Evolutionary conservation across 2,113 vertebrate genomes (phyloP), one percentile per base, ranked within the genome.

Genomic region (Electrona antarctica): DNA sequence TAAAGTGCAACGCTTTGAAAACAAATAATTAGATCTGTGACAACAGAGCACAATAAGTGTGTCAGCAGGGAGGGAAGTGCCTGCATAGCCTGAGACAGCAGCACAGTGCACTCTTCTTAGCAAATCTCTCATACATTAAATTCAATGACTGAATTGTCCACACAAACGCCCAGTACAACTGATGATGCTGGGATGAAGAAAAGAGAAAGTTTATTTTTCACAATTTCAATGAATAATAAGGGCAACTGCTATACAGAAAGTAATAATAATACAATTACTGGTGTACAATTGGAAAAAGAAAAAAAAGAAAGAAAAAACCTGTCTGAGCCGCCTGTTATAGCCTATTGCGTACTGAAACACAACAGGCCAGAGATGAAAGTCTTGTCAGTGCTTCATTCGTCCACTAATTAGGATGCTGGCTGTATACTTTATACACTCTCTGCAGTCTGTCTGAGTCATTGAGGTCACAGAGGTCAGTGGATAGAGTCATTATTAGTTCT

Each of bases 11-110:
- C 73, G 65, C 83, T 88, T 86, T 82, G 62, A 78, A 88, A 84
- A 83, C 65, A 74, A 79, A 88, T 87, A 87, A 91, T 90, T 91
- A 90, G 86, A 87, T 87, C 77, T 74, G 72, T 82, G 80, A 86
- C 85, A 87, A 84, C 76, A 77, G 87, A 85, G 70, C 71, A 86
- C 78, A 87, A 84, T 80, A 79, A 85, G 60, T 67, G 7, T 84
- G 79, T 86, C 89, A 87, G 86, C 73, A 11, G 86, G 85, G 76
- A 85, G 68, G 70, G 73, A 78, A 80, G 77, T 50, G 76, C 54
- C 76, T 64, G 64, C 74, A 64, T 76, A 58, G 74, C 66, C 66
- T 21, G 68, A 82, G 84, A 83, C 77, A 77, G 68, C 46, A 47
- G 57, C 77, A 78, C 74, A 85, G 85, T 71, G 78, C 7, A 62